Conservation (phyloP, 2,888 invertebrate genomes). For the Dione juno region DNA sequence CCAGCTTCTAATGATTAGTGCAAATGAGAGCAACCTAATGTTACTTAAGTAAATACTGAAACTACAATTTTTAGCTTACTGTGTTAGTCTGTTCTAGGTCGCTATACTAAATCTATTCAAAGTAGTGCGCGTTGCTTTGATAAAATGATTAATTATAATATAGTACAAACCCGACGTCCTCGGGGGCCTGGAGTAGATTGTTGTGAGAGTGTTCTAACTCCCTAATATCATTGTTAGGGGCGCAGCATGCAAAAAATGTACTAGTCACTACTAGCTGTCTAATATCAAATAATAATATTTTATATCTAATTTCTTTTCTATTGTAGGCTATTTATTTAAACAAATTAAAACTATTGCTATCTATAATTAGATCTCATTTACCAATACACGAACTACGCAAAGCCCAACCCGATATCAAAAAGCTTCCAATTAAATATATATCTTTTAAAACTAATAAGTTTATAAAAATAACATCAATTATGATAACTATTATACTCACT, state of each 20-base stretch:
- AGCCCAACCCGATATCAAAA: conserved; percentile 15
- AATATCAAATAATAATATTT: conserved; percentile 13
- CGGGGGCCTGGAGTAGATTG: conserved; percentile 67
- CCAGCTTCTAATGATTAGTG: conserved; percentile 42
- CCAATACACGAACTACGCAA: conserved; percentile 11
- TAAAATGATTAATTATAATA: conserved; percentile 44
- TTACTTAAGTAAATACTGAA: background rate
- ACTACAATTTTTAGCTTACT: background rate
- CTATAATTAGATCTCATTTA: conserved; percentile 23
- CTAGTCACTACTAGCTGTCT: conserved; percentile 65
- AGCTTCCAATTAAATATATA: too few relatives aligned
- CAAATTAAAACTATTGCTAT: conserved; percentile 1
- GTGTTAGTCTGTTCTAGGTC: conserved; percentile 19
- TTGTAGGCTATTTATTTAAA: background rate
- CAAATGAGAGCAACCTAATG: conserved; percentile 22
- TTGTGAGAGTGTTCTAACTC: conserved; percentile 69
- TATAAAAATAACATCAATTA: too few relatives aligned
- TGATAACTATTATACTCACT: conserved; percentile 66
- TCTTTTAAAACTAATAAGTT: too few relatives aligned
- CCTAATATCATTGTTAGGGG: conserved; percentile 56
- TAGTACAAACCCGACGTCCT: conserved; percentile 78
- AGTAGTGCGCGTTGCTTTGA: background rate
- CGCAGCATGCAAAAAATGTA: conserved; percentile 80
- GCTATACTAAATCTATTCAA: background rate
- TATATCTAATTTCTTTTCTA: background rate